Evolutionary conservation across 2,797 vertebrate species (phyloP), one percentile per base, ranked within the genome.

Genomic region (Arnoldichthys spilopterus): DNA sequence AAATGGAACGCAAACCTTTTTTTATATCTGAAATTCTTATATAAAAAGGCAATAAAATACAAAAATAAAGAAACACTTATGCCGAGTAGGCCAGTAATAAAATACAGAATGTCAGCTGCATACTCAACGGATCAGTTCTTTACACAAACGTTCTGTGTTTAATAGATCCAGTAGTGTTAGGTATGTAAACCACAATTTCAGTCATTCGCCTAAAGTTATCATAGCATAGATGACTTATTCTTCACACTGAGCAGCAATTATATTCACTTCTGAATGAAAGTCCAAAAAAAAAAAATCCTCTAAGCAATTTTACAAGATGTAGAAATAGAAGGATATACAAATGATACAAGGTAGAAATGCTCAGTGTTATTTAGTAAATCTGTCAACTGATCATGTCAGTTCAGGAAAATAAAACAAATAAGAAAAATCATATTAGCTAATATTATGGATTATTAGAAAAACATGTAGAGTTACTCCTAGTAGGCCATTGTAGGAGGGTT

Each of bases 1-100:
- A 90, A 91, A 89, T 72, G 45, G 74, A 75, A 76, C 56, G 30
- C 62, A 28, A 49, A 78, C 88, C 79, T 85, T 83, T 87, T 90
- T 93, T 93, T 47, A 13, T 13, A 89, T 72, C 87, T 85, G 86
- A 87, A 80, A 73, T 77, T 92, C 91, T 90, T 92, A 85, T 85
- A 76, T 81, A 79, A 89, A 90, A 92, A 88, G 83, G 82, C 70
- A 89, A 87, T 74, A 91, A 91, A 91, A 86, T 76, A 62, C 62
- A 74, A 87, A 90, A 80, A 89, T 83, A 88, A 89, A 79, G 87
- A 90, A 88, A 78, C 68, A 80, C 86, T 86, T n/a, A 77, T 89
- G 88, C 82, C 86, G 85, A 85, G 87, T 92, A 92, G 91, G 92
- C 88, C 90, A 92, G 91, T 93, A 93, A 92, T 91, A 92, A 92